Conservation (phyloP, 2,888 invertebrate genomes). For the Hololepta plana region DNA sequence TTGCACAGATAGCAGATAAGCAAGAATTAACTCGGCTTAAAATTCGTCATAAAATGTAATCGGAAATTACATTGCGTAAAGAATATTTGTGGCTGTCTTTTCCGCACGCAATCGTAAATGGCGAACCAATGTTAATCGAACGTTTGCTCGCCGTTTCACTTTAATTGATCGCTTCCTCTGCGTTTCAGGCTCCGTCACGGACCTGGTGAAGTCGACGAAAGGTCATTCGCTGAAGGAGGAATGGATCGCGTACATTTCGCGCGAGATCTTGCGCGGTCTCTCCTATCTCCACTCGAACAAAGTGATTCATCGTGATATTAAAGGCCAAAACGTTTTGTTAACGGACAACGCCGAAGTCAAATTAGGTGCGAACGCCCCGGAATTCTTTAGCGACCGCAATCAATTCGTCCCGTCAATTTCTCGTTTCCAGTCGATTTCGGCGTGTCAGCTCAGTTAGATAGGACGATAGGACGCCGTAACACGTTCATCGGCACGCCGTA, state of each 20-base stretch:
- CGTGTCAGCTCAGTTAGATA: conserved; percentile 95
- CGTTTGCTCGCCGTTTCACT: too few species aligned
- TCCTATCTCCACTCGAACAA: conserved; percentile 97
- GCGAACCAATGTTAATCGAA: too few species aligned
- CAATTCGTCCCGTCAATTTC: conserved; percentile 3
- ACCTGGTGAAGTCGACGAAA: conserved; percentile 98
- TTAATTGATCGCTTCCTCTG: too few species aligned
- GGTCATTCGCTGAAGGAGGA: conserved; percentile 97
- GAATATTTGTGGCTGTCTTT: too few species aligned
- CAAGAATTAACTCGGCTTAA: too few species aligned
- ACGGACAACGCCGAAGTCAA: conserved; percentile 99
- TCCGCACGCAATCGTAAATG: too few species aligned
- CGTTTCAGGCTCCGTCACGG: conserved; percentile 82
- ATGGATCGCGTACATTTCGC: conserved; percentile 99
- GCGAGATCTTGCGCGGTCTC: conserved; percentile 88
- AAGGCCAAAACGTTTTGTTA: conserved; percentile 96
- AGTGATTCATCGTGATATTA: conserved; percentile 98
- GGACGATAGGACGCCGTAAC: conserved; percentile 96
- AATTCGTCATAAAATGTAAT: too few species aligned
- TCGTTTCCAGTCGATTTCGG: conserved; percentile 81
- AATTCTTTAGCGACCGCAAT: too few species aligned
- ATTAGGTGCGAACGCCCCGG: too few species aligned
- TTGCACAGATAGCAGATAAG: too few species aligned
- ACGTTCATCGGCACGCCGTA: conserved; percentile 98
- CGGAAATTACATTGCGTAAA: too few species aligned